Percentiles rank a stretch among this genome's conserved stretches.
These are phyloP conservation scores for Alfaro cultratus DNA, from an alignment of 2,797 vertebrate species.

Conservation along the genomic window DNA sequence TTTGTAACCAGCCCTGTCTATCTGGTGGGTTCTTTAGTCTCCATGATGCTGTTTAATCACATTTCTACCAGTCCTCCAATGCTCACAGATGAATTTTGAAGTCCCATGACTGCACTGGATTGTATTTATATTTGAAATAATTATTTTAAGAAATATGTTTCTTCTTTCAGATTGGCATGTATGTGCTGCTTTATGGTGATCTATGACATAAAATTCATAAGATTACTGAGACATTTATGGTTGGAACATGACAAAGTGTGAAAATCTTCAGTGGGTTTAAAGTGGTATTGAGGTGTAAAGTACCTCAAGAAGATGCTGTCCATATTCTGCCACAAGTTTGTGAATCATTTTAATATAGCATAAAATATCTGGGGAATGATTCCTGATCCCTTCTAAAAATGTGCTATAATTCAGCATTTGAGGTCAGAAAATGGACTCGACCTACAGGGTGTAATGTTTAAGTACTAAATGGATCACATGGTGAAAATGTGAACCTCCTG, in stretches of 20 bases:
- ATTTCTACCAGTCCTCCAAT: neutral
- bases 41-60: neutral
- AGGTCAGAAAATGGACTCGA: neutral
- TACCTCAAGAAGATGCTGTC: neutral
- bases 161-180: neutral
- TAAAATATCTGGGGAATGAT: neutral
- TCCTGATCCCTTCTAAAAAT: neutral
- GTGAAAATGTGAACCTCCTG: neutral
- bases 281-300: neutral
- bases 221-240: neutral
- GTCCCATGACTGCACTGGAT: neutral
- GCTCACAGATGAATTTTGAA: neutral
- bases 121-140: neutral
- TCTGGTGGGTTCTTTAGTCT: neutral
- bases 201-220: neutral
- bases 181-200: neutral
- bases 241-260: neutral
- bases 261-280: neutral
- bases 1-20: neutral
- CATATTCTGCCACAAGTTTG: neutral
- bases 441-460: neutral
- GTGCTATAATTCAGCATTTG: neutral
- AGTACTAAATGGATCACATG: neutral
- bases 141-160: neutral
- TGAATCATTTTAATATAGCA: neutral